Base-by-base conservation (phyloP, 2,113 vertebrate genomes). In the Lamprologus sp. region DNA sequence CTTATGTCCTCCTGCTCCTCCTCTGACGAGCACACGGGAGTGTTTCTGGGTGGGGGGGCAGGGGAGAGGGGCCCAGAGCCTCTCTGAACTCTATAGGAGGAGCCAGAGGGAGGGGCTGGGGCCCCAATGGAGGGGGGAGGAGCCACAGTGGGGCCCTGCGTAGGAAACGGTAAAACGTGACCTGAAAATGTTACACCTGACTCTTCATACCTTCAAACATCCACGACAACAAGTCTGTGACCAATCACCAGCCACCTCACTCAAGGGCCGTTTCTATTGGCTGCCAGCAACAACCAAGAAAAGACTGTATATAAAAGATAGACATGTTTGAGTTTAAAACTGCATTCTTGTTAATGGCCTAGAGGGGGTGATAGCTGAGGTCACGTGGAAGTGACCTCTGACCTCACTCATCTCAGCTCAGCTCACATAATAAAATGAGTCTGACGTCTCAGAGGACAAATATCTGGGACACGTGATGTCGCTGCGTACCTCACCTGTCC, bases 1-100 rank as follows among this genome's bases (percentile, higher is more conserved):
- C 91, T 93, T 1, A 60, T 12, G n/a, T 93, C 91, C 83, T 93
- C 95, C 84, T 85, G 93, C 13, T 96, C 95, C 4, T 96, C 95
- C 75, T 94, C 94, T 1, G 95, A 94, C 0, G 95, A 95, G 70
- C 92, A 92, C 1, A 89, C 68, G 0, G 89, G 85, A 5, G 89
- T 84, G 65, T 87, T 92, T 26, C 89, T 86, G 2, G 88, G 86
- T 3, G 89, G 86, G 9, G 90, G 88, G 3, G 85, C 37, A 0
- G 88, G 31, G 2, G 86, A 68, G 10, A 84, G 87, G 42, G 89
- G 40, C 17, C 89, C 89, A 0, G 93, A 15, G 10, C 60, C 73
- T 63, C 94, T 87, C 86, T 92, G 92, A 9, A 88, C 79, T 33
- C 92, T 81, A 49, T 94, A 95, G 85, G 93, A 37, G 49, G 93